These are phyloP conservation scores for Drosophila kanapiae DNA, from an alignment of 1,140 invertebrate genomes.

Conservation along the genomic window DNA sequence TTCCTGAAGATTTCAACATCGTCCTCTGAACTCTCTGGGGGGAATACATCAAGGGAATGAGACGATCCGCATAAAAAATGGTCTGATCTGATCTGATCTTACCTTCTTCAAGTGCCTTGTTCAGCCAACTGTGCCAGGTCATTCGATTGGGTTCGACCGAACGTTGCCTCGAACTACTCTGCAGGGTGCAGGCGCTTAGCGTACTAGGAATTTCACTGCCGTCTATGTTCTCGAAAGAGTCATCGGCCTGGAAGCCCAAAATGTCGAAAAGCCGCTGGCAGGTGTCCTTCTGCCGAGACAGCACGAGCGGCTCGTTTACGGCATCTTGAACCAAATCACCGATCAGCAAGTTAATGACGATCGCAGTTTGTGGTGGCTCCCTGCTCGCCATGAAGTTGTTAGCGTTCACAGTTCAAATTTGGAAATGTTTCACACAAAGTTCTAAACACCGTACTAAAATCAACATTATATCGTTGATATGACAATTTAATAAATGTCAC, in stretches of 20 bases:
- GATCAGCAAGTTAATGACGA: slow-evolving; percentile 57
- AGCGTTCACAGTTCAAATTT: slow-evolving; percentile 48
- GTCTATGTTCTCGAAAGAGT: not conserved
- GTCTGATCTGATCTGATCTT: not conserved
- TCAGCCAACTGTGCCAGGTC: slow-evolving; percentile 57
- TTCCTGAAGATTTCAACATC: slow-evolving; percentile 46
- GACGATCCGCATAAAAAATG: not conserved
- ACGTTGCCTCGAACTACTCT: not conserved
- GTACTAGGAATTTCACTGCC: not conserved
- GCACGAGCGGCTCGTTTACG: slow-evolving; percentile 30
- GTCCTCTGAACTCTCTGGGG: slow-evolving; percentile 65
- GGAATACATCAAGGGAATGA: not conserved
- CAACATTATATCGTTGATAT: slow-evolving; percentile 35
- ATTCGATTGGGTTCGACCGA: not conserved
- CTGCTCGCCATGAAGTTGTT: slow-evolving; percentile 56
- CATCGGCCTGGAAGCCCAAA: slow-evolving; percentile 44
- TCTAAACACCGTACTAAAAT: slow-evolving; percentile 7
- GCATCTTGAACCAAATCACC: slow-evolving; percentile 61
- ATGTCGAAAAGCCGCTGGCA: slow-evolving; percentile 64
- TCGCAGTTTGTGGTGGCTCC: slow-evolving; percentile 39
- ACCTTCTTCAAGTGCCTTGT: slow-evolving; percentile 45
- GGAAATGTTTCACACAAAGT: slow-evolving; percentile 33
- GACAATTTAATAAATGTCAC: slow-evolving; percentile 31
- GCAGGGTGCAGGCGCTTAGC: slow-evolving; percentile 16
- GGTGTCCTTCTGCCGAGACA: slow-evolving; percentile 19